Conservation (phyloP, 2,797 vertebrate genomes). For the Urocyon cinereoargenteus region DNA sequence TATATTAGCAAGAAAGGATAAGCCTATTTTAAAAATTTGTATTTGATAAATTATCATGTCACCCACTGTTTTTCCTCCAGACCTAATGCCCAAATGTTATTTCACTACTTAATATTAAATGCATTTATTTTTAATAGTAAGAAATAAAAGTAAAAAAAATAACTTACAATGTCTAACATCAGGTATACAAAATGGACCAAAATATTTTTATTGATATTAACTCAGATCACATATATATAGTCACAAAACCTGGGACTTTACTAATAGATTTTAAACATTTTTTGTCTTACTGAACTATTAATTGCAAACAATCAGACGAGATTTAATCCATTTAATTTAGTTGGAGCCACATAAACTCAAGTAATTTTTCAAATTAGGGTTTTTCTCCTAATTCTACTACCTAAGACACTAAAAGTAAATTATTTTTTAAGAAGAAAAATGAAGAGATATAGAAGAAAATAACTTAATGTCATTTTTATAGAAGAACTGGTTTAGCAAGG, state of each 20-base stretch:
- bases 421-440: background rate
- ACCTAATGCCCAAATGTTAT: background rate
- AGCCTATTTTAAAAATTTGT: conserved; percentile 6
- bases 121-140: background rate
- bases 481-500: background rate
- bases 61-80: background rate
- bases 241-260: background rate
- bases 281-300: background rate
- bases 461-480: background rate
- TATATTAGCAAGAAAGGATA: background rate
- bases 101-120: conserved; percentile 10
- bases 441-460: background rate
- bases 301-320: conserved; percentile 2
- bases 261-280: background rate
- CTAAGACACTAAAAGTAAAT: background rate
- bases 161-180: background rate
- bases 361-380: background rate
- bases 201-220: background rate
- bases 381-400: background rate
- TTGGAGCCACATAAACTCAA: background rate
- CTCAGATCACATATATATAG: background rate
- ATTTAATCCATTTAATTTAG: background rate
- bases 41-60: conserved; percentile 21
- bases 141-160: background rate
- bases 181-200: background rate